Base-by-base conservation (phyloP, 92 coral and sea anemone species). In the Meandrina meandrites region DNA sequence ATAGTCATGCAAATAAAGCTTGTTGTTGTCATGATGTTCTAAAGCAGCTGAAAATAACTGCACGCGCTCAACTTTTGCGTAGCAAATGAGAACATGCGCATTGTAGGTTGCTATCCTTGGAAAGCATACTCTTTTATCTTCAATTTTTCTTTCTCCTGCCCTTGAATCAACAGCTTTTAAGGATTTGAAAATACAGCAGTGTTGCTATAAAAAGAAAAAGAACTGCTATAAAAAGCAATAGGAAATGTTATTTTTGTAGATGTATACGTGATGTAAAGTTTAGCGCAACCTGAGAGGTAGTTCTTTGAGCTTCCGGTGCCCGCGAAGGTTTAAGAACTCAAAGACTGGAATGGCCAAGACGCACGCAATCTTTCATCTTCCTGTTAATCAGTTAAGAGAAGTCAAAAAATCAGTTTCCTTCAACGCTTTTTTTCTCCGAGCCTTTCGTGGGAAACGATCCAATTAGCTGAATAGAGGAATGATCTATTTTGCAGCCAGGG, bases 201-300 rank as follows among this genome's bases (percentile, higher is more conserved):
- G 70, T 10, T 64, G 70, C 70, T 64, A 64, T 64, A 64, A 64
- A 64, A 64, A 64, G 70, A 64, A n/a, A 60, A 60, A 24, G 67
- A 24, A 60, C 67, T 60, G n/a, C 67, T 3, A 60, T 22, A 22
- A 60, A 5, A 60, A 60, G 67, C 67, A 22, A 60, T 21, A 22
- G 67, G 67, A 8, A 64, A 8, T 22, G 70, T 21, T 64, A 64
- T 64, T 64, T 64, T 64, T 22, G 32, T 64, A 27, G 27, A 27
- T 27, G 70, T 64, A 11, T n/a, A 64, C 70, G 70, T n/a, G 70
- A 62, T 24, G 32, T 64, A 64, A 0, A 4, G 32, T 64, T 66
- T 28, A 28, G 3, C 17, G 18, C 71, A 66, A 66, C 71, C 71
- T 17, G 12, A 66, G 71, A 12, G 16, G 71, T 66, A 30, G 71